Evolutionary conservation across 2,113 vertebrate genomes (phyloP).

Genomic region (Centrocercus urophasianus): DNA sequence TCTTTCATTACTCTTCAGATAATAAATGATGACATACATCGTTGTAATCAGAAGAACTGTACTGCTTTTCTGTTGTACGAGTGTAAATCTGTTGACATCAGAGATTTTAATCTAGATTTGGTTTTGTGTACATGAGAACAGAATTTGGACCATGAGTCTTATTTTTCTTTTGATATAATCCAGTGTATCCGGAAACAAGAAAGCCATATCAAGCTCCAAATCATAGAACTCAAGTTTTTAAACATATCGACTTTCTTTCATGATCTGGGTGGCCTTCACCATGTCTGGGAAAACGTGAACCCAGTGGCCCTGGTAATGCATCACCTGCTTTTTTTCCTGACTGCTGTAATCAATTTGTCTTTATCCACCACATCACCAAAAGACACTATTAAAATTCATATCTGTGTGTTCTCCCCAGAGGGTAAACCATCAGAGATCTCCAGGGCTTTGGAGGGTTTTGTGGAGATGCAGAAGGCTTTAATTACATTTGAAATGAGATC

Average conservation of each 20-base stretch:
- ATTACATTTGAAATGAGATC: slow-evolving; percentile 58
- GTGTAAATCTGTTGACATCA: slow-evolving; percentile 1
- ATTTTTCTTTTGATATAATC: slow-evolving; percentile 52
- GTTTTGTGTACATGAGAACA: slow-evolving; percentile 1
- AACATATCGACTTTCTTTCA: slow-evolving; percentile 58
- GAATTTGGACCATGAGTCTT: slow-evolving; percentile 22
- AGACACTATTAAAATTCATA: slow-evolving; percentile 68
- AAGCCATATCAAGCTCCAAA: slow-evolving; percentile 49
- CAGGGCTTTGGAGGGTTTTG: slow-evolving; percentile 46
- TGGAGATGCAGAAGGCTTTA: slow-evolving; percentile 59
- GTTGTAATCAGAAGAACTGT: not conserved
- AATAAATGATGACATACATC: not conserved
- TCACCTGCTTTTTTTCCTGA: slow-evolving; percentile 63
- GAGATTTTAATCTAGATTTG: slow-evolving; percentile 35
- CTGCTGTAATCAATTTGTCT: slow-evolving; percentile 71
- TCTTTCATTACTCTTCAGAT: not conserved
- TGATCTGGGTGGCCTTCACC: slow-evolving; percentile 58
- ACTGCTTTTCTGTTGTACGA: not conserved
- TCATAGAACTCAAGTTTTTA: slow-evolving; percentile 41
- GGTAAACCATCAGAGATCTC: slow-evolving; percentile 63
- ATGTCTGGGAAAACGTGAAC: slow-evolving; percentile 62
- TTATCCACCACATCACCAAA: slow-evolving; percentile 66
- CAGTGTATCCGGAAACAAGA: slow-evolving; percentile 31
- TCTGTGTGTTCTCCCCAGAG: slow-evolving; percentile 62
- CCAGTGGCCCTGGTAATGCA: slow-evolving; percentile 48